phyloP scores from a whole-genome alignment of 2,888 invertebrate genomes.

The Phania funesta region DNA sequence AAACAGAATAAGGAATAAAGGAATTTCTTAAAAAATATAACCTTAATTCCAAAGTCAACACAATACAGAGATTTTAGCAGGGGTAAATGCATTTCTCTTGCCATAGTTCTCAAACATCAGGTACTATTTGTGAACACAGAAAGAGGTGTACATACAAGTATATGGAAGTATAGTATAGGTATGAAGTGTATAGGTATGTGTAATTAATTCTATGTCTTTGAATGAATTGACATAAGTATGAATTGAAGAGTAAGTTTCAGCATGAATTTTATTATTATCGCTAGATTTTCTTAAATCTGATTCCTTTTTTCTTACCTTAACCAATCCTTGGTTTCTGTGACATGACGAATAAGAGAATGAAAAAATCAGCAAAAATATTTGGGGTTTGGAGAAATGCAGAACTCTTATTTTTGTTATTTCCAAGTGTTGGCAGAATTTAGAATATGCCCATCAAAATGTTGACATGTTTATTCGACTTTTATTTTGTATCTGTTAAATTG shows the following conservation, averaged over 20 bases:
- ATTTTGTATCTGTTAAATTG: background rate
- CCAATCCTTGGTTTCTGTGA: background rate
- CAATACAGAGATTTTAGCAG: conserved; percentile 13
- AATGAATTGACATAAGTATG: background rate
- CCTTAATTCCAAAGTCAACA: conserved; percentile 50
- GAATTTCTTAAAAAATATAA: conserved; percentile 2
- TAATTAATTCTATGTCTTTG: no score
- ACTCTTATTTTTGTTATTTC: conserved; percentile 36
- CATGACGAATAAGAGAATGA: background rate
- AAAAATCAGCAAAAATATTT: background rate
- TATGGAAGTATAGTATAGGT: no score
- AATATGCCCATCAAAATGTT: conserved; percentile 47
- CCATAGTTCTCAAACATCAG: conserved; percentile 5
- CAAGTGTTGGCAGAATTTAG: conserved; percentile 22
- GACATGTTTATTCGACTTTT: conserved; percentile 32
- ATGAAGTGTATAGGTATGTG: no score
- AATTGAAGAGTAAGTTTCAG: background rate
- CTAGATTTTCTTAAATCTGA: conserved; percentile 12
- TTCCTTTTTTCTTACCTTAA: background rate
- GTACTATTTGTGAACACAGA: conserved; percentile 42
- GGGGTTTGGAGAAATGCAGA: background rate
- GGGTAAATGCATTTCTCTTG: conserved; percentile 14
- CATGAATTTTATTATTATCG: background rate
- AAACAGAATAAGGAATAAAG: background rate
- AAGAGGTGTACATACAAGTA: background rate